phyloP scores from a whole-genome alignment of 2,888 invertebrate genomes.

The Lepas anatifera region DNA sequence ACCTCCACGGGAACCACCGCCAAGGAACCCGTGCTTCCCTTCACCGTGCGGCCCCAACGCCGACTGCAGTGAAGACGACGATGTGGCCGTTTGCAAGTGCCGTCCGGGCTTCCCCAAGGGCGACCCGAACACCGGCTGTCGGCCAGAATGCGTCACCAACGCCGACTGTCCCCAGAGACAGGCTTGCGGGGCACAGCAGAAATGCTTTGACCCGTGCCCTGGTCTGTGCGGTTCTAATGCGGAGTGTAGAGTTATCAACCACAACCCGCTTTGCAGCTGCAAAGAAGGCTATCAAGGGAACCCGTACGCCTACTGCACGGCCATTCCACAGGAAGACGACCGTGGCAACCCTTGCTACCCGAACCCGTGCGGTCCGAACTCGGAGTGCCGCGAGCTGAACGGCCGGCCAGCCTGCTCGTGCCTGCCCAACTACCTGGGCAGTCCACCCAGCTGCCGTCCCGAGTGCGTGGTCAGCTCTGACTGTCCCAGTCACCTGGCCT shows the following conservation, averaged over 20 bases:
- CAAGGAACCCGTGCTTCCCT: conserved; percentile 50
- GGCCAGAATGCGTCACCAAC: conserved; percentile 62
- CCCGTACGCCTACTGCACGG: conserved; percentile 46
- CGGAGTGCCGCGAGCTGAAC: conserved; percentile 57
- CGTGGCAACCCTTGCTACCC: neutral
- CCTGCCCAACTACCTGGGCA: conserved; percentile 58
- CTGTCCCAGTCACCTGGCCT: conserved; percentile 67
- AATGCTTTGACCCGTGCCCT: conserved; percentile 22
- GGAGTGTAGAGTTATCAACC: conserved; percentile 31
- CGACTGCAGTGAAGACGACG: conserved; percentile 42
- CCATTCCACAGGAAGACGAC: conserved; percentile 31
- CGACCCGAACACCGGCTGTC: conserved; percentile 15
- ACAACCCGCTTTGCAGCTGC: conserved; percentile 62
- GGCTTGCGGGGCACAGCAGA: conserved; percentile 50
- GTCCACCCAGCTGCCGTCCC: conserved; percentile 62
- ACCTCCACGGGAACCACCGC: neutral
- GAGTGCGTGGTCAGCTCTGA: conserved; percentile 77
- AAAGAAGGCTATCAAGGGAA: conserved; percentile 60
- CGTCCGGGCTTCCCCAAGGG: conserved; percentile 36
- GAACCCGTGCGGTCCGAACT: conserved; percentile 52
- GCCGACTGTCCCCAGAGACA: conserved; percentile 63
- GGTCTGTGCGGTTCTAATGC: conserved; percentile 38
- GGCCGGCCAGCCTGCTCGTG: conserved; percentile 74
- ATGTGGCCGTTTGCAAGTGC: conserved; percentile 28
- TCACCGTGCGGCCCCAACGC: conserved; percentile 74